Evolutionary conservation across 2,113 vertebrate genomes (phyloP).

Genomic region (Psilopsiagon aurifrons): DNA sequence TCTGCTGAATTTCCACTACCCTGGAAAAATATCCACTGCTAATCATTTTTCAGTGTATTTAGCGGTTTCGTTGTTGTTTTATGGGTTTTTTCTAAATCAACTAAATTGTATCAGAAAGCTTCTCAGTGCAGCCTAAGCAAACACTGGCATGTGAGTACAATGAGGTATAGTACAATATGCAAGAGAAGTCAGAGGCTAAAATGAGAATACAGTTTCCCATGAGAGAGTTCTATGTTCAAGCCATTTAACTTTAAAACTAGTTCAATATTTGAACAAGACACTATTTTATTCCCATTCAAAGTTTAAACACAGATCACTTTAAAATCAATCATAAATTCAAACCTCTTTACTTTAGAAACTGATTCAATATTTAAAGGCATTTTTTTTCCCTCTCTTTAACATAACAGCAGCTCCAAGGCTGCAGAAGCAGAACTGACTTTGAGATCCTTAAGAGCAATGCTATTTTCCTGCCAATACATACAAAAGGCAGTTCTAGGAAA

Average conservation of each 20-base stretch:
- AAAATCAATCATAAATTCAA: constrained; percentile 61
- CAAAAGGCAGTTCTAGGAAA: constrained; percentile 45
- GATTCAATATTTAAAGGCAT: constrained; percentile 49
- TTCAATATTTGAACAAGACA: constrained; percentile 71
- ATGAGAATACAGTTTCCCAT: constrained; percentile 67
- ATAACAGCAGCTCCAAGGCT: constrained; percentile 19
- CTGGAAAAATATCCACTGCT: neutral
- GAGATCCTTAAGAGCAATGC: constrained; percentile 45
- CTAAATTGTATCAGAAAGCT: neutral
- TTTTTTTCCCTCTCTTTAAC: neutral
- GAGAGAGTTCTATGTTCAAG: constrained; percentile 46
- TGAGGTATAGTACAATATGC: constrained; percentile 45
- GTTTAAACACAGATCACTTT: constrained; percentile 48
- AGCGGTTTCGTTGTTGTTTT: neutral
- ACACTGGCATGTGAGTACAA: constrained; percentile 13
- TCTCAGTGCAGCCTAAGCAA: constrained; percentile 1
- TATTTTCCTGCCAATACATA: constrained; percentile 35
- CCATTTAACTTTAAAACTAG: constrained; percentile 71
- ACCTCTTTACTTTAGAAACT: constrained; percentile 54
- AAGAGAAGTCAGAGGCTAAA: constrained; percentile 22
- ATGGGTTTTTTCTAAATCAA: neutral
- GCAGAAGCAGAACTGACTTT: constrained; percentile 40
- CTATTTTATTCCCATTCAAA: constrained; percentile 64
- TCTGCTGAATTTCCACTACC: constrained; percentile 23
- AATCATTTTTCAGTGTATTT: constrained; percentile 39